Percentiles rank a stretch among this genome's conserved stretches.
These are phyloP conservation scores for Ceratosolen solmsi DNA, from an alignment of 1,140 invertebrate species.

Conservation along the genomic window DNA sequence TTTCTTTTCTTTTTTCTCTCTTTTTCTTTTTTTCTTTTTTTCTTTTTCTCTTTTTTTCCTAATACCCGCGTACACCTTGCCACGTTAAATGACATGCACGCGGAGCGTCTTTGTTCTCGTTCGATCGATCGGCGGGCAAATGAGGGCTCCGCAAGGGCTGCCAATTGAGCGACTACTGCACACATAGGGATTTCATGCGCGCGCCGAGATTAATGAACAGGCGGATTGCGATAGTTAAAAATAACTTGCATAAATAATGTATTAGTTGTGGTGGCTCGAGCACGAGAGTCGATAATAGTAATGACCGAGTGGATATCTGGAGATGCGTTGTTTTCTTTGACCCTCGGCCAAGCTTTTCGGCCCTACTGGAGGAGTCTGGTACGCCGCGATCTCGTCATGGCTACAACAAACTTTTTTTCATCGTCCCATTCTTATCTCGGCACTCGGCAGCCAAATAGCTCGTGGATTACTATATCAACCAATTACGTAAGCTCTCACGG, in stretches of 20 bases:
- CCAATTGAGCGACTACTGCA: neutral
- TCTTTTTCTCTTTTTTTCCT: no score
- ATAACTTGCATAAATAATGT: constrained; percentile 38
- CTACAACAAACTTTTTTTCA: no score
- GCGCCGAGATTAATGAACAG: neutral
- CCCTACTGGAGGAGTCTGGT: neutral
- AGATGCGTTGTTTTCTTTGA: no score
- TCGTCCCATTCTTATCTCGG: no score
- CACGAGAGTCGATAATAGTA: constrained; percentile 6
- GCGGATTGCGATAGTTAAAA: constrained; percentile 30
- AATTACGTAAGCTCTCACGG: no score
- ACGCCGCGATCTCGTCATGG: no score
- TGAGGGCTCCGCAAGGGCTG: neutral
- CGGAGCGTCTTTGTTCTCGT: neutral
- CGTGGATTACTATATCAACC: no score
- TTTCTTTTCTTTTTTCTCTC: neutral
- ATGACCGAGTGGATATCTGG: no score
- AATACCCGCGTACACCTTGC: neutral
- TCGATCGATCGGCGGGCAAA: constrained; percentile 33
- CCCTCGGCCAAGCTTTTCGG: neutral
- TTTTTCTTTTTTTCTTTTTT: neutral
- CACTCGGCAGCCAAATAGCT: neutral
- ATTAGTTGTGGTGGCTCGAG: constrained; percentile 15
- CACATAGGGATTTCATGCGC: neutral
- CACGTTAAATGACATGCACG: neutral